These are phyloP conservation scores for Eurytoma adleriae DNA, from an alignment of 2,888 invertebrate species.

Conservation along the genomic window DNA sequence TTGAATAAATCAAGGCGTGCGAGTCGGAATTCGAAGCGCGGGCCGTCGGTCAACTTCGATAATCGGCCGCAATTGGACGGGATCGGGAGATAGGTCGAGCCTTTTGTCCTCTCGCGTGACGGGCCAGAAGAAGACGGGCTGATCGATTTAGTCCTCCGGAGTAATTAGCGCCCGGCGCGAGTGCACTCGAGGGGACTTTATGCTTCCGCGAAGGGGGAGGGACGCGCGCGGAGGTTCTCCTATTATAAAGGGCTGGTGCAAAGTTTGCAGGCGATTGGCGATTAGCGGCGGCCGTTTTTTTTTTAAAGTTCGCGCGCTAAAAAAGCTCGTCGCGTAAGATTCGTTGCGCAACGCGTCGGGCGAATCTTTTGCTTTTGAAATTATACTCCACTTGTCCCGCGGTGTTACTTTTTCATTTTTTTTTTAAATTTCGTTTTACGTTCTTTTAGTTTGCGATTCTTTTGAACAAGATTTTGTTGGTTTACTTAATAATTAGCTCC, in stretches of 20 bases:
- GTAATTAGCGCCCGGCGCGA: background rate
- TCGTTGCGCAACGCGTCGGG: no score
- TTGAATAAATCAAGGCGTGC: background rate
- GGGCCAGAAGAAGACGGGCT: background rate
- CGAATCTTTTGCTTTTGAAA: no score
- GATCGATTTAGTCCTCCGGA: slow-evolving; percentile 26
- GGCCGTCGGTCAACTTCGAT: slow-evolving; percentile 27
- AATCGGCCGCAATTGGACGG: slow-evolving; percentile 42
- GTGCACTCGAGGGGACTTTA: background rate
- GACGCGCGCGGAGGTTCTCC: background rate
- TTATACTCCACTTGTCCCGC: no score
- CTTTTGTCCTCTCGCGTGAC: background rate
- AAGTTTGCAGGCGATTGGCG: background rate
- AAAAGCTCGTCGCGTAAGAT: no score
- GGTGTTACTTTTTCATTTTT: no score
- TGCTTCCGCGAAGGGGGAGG: no score
- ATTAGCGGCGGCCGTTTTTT: background rate
- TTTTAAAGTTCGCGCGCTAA: background rate
- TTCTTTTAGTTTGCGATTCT: no score
- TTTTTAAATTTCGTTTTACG: no score
- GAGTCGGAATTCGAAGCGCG: background rate
- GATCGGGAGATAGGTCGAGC: slow-evolving; percentile 45
- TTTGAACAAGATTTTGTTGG: no score
- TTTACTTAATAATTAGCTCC: no score
- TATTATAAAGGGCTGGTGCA: slow-evolving; percentile 18